Evolutionary conservation across 2,113 vertebrate genomes (phyloP), one percentile per base, ranked within the genome.

Genomic region (Ceyx cyanopectus): DNA sequence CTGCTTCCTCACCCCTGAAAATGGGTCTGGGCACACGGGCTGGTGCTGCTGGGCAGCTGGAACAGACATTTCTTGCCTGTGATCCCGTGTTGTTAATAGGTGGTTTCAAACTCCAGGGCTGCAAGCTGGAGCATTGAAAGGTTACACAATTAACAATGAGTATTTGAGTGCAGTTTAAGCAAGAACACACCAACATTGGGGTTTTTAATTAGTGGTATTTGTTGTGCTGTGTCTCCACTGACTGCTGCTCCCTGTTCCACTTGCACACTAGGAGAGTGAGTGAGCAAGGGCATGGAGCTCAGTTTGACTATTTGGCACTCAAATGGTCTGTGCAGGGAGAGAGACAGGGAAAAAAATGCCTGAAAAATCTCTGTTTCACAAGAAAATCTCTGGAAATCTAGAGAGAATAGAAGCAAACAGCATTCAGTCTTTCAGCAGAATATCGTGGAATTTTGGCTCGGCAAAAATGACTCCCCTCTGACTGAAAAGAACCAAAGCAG

Each of bases 1-100:
- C 63, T 91, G 84, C 84, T 92, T 95, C 75, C 78, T 96, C 81
- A 82, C 27, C 62, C 62, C 81, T 92, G 86, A 85, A 93, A 94
- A 92, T 58, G 30, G 58, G 87, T 76, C 70, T 85, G 83, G 90
- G 45, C 62, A 66, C 54, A 79, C 91, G 75, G 76, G 24, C 51
- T 87, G 54, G 50, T 95, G 51, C 62, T 90, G 58, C 54, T 54
- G 63, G 66, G 66, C 86, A 90, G 73, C 66, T 85, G 74, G 74
- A 92, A 81, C 62, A 84, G 77, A 62, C 51, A 10, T 76, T 87
- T 78, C 70, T 87, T 87, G 62, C 43, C 20, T 86, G 69, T 48
- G 72, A 51, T 92, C 74, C 89, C 58, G 45, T 66, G 27, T 46
- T 27, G 3, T 81, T 65, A 82, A 32, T 7, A 86, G 54, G 32